These are phyloP conservation scores for Zophobas atratus DNA, from an alignment of 1,140 invertebrate species.

Conservation along the genomic window DNA sequence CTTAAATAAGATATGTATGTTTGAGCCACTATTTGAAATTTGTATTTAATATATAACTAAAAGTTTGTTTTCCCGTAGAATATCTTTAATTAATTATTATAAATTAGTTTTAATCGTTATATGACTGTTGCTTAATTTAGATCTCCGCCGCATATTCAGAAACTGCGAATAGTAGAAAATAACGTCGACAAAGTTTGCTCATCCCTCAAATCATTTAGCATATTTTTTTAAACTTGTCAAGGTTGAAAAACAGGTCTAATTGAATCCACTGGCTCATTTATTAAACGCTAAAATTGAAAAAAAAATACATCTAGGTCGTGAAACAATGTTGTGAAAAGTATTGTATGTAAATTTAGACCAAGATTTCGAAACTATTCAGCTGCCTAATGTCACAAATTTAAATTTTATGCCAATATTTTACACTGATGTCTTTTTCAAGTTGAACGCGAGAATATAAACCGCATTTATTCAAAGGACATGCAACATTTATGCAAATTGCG, in stretches of 20 bases:
- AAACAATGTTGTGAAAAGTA: constrained; percentile 26
- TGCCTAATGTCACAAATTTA: constrained; percentile 25
- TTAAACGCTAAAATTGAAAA: constrained; percentile 1
- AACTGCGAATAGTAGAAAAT: not conserved
- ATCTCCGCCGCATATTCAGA: not conserved
- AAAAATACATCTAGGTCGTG: not conserved
- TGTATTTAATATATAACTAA: no score
- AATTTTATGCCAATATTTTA: constrained; percentile 41
- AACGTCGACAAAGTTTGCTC: not conserved
- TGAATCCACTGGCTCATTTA: constrained; percentile 16
- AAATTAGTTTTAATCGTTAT: no score
- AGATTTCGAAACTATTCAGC: constrained; percentile 24
- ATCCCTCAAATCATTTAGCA: constrained; percentile 2
- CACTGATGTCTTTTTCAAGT: constrained; percentile 26
- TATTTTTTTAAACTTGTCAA: constrained; percentile 15
- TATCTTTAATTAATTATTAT: no score
- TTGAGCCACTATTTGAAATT: no score
- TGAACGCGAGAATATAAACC: constrained; percentile 21
- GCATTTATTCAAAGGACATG: constrained; percentile 37
- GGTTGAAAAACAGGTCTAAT: constrained; percentile 34
- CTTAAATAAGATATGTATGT: no score
- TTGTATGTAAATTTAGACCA: constrained; percentile 19
- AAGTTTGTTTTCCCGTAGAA: no score
- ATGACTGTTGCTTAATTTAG: no score
- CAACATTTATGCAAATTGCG: not conserved